These are phyloP conservation scores for Bufo gargarizans DNA, from an alignment of 2,113 vertebrate genomes.

Conservation along the genomic window DNA sequence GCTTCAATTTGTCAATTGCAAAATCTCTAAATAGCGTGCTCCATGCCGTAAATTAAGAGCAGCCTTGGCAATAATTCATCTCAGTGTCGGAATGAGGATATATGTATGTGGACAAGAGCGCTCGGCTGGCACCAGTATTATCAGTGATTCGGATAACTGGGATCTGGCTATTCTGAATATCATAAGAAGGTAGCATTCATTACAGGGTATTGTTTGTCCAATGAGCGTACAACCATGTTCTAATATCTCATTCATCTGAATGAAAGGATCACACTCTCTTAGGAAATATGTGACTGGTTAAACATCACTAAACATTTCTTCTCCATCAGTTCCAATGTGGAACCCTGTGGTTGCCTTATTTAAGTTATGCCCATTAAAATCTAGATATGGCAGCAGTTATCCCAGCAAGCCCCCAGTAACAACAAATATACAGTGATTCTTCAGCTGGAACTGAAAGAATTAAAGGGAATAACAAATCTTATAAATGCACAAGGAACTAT, in stretches of 20 bases:
- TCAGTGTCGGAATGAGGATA: background rate
- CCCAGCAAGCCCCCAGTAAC: slow-evolving; percentile 19
- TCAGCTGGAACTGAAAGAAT: slow-evolving; percentile 13
- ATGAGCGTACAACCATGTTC: background rate
- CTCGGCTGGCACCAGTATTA: background rate
- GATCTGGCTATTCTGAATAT: background rate
- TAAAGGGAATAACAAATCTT: slow-evolving; percentile 10
- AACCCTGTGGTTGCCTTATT: slow-evolving; percentile 9
- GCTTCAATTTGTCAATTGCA: background rate
- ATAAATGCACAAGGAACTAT: background rate
- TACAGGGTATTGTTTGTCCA: background rate
- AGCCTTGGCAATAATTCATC: background rate
- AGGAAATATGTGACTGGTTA: slow-evolving; percentile 4
- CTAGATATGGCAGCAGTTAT: slow-evolving; percentile 13
- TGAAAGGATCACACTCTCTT: background rate
- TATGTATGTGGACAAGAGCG: background rate
- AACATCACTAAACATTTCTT: background rate
- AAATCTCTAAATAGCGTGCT: background rate
- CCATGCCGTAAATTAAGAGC: background rate
- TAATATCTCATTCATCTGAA: background rate
- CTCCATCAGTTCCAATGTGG: background rate
- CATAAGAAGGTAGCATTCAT: background rate
- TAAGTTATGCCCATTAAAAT: slow-evolving; percentile 35
- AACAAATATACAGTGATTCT: slow-evolving; percentile 14
- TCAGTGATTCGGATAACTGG: background rate